A percentile compares a stretch with the other conserved stretches of the same genome.
Evolutionary conservation across 2,888 invertebrate species (phyloP).

Genomic region (Bellardia bayeri): DNA sequence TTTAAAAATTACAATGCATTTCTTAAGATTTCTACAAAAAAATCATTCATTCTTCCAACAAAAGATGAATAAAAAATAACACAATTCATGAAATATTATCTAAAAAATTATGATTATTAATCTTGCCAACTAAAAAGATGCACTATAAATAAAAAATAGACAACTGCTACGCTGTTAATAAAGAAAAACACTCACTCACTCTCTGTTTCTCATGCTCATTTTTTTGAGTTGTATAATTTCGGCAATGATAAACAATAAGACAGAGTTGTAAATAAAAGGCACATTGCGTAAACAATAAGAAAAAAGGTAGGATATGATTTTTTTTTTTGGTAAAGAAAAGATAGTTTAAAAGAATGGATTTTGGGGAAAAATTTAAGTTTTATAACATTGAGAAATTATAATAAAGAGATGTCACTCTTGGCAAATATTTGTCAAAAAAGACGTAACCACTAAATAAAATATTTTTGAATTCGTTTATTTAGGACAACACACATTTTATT

Average conservation of each 20-base stretch:
- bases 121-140: constrained; percentile 7
- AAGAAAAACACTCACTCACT: not conserved
- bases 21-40: not conserved
- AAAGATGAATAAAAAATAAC: not conserved
- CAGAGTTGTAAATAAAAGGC: constrained; percentile 51
- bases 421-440: no score
- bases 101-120: not conserved
- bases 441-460: no score
- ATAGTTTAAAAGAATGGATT: no score
- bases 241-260: constrained; percentile 21
- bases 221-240: not conserved
- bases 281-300: constrained; percentile 1
- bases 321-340: not conserved
- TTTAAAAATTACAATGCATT: no score
- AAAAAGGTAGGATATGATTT: not conserved
- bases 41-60: not conserved
- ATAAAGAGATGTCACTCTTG: no score
- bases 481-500: no score
- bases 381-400: no score
- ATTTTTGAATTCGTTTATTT: no score
- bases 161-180: not conserved
- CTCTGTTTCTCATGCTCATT: not conserved
- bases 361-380: no score
- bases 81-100: not conserved
- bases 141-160: not conserved